Evolutionary conservation across 2,888 invertebrate genomes (phyloP).

Genomic region (Ichneumoninae sp.): DNA sequence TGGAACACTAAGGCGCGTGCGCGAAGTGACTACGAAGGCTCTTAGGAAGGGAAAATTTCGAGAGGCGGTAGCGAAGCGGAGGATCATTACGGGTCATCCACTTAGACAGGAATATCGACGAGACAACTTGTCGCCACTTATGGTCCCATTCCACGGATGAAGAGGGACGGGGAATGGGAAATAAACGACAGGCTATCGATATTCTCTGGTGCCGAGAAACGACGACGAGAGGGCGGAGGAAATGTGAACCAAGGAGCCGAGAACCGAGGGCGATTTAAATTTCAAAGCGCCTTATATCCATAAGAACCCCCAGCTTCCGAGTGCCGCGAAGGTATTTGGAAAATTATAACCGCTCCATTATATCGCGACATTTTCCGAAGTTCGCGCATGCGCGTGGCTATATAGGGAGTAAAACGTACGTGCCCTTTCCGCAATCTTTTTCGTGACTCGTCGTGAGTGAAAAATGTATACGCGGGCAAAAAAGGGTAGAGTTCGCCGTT

Average conservation of each 20-base stretch:
- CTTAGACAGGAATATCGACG: conserved; percentile 55
- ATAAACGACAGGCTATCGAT: conserved; percentile 48
- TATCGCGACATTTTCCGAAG: conserved; percentile 52
- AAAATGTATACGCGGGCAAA: background rate
- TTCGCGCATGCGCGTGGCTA: conserved; percentile 17
- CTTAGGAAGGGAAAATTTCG: background rate
- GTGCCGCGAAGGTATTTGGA: conserved; percentile 44
- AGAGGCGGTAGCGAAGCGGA: conserved; percentile 9
- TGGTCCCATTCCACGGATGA: conserved; percentile 16
- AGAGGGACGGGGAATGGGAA: conserved; percentile 6
- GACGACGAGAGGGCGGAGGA: conserved; percentile 18
- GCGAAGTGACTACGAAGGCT: background rate
- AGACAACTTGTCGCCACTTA: conserved; percentile 56
- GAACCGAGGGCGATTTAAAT: conserved; percentile 61
- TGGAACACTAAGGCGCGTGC: background rate
- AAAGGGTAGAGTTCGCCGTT: background rate
- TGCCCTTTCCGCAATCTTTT: background rate
- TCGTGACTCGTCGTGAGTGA: background rate
- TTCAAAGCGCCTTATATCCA: conserved; percentile 59
- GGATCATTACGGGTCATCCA: conserved; percentile 50
- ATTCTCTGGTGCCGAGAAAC: conserved; percentile 37
- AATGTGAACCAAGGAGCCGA: conserved; percentile 38
- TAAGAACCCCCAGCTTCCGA: background rate
- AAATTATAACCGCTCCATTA: conserved; percentile 62
- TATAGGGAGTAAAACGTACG: conserved; percentile 8